Evolutionary conservation across 92 coral and sea anemone species (phyloP).

Genomic region (Hydrozoanthus gracilis): DNA sequence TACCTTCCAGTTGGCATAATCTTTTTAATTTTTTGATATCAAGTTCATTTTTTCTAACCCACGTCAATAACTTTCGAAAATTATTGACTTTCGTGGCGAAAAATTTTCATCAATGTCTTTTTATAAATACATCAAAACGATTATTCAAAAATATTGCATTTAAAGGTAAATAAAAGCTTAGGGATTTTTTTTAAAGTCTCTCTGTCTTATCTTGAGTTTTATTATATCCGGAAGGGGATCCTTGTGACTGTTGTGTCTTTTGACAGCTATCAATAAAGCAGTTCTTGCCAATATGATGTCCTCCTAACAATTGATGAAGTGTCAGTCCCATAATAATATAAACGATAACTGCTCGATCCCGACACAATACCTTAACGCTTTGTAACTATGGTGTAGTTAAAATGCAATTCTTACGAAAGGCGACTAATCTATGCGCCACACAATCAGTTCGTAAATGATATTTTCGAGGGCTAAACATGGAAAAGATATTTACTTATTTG

Average conservation of each 20-base stretch:
- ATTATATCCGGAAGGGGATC: constrained; percentile 20
- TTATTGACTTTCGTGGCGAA: too few species aligned
- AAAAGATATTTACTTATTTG: constrained; percentile 83
- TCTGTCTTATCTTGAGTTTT: not conserved
- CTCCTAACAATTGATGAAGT: constrained; percentile 19
- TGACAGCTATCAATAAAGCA: constrained; percentile 44
- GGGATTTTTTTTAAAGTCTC: not conserved
- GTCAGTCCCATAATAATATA: not conserved
- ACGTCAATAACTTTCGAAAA: too few species aligned
- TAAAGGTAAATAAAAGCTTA: not conserved
- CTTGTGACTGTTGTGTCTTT: constrained; percentile 13
- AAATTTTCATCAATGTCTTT: too few species aligned
- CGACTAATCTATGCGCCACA: not conserved
- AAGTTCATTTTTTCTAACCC: not conserved
- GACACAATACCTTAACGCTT: not conserved
- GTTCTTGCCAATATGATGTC: not conserved
- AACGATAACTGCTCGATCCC: not conserved
- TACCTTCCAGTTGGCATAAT: not conserved
- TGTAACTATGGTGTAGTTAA: constrained; percentile 45
- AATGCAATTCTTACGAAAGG: constrained; percentile 28
- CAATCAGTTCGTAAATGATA: constrained; percentile 26
- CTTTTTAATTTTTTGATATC: not conserved
- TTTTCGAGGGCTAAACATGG: constrained; percentile 58
- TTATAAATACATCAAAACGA: too few species aligned
- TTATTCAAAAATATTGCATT: too few species aligned